phyloP scores from a whole-genome alignment of 2,888 invertebrate genomes.

The Drosophila algonquin region DNA sequence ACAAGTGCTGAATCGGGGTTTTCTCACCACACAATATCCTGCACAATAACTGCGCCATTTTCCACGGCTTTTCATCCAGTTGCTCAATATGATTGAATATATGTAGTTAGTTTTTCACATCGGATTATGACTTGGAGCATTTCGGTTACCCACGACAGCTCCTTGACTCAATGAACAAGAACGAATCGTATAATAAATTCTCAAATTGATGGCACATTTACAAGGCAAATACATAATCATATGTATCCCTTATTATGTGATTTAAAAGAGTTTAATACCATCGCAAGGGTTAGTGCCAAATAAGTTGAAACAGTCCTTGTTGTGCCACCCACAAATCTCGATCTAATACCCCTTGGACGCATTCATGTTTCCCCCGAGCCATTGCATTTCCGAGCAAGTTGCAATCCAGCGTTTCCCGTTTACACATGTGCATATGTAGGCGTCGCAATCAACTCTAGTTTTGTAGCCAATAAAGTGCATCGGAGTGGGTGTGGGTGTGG shows the following conservation, averaged over 20 bases:
- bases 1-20: slow-evolving; percentile 33
- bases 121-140: neutral
- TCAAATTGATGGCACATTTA: neutral
- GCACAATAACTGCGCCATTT: slow-evolving; percentile 40
- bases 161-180: neutral
- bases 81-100: slow-evolving; percentile 32
- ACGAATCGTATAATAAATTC: neutral
- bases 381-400: neutral
- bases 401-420: neutral
- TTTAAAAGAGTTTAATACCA: neutral
- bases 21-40: slow-evolving; percentile 17
- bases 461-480: slow-evolving; percentile 37
- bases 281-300: neutral
- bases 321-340: too few species aligned
- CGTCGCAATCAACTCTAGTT: slow-evolving; percentile 33
- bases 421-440: neutral
- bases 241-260: neutral
- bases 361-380: neutral
- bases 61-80: slow-evolving; percentile 30
- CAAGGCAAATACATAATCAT: neutral
- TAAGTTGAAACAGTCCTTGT: too few species aligned
- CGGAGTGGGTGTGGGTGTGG: slow-evolving; percentile 17
- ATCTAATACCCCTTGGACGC: neutral
- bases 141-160: neutral
- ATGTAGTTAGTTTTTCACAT: slow-evolving; percentile 2